Evolutionary conservation across 53 echinoderm and acorn worm species (phyloP).

Genomic region (Glandiceps talaboti): DNA sequence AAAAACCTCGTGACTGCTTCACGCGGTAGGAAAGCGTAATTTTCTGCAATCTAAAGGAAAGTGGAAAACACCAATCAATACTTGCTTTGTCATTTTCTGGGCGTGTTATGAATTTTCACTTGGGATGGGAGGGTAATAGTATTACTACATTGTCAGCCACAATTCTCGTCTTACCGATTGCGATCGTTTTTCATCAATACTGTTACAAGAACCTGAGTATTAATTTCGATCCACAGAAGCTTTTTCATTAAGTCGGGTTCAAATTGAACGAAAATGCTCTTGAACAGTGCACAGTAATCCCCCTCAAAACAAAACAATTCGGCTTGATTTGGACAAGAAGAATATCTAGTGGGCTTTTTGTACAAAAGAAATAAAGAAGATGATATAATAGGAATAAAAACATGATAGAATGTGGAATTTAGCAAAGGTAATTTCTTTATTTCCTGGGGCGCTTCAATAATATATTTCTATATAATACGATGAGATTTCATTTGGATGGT

Average conservation of each 20-base stretch:
- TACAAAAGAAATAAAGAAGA: too few species aligned
- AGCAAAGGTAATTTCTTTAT: too few species aligned
- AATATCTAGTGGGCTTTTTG: too few species aligned
- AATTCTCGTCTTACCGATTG: not conserved
- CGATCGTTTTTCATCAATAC: not conserved
- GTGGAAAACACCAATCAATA: not conserved
- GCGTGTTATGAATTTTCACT: conserved; percentile 8
- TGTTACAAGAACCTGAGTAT: not conserved
- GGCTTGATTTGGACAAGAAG: too few species aligned
- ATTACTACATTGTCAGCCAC: not conserved
- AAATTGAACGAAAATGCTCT: too few species aligned
- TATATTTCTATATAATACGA: too few species aligned
- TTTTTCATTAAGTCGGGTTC: not conserved
- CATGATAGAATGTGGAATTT: too few species aligned
- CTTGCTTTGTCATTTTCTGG: not conserved
- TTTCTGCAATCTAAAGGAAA: conserved; percentile 67
- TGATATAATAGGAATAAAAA: too few species aligned
- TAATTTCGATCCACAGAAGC: not conserved
- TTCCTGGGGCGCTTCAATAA: too few species aligned
- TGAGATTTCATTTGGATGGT: too few species aligned
- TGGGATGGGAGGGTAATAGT: conserved; percentile 2
- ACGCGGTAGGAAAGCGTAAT: conserved; percentile 83
- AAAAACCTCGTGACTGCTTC: conserved; percentile 90
- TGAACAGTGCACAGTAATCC: too few species aligned
- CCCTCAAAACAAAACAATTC: too few species aligned